Base-by-base conservation (phyloP, 1,140 invertebrate species). In the Plodia interpunctella region DNA sequence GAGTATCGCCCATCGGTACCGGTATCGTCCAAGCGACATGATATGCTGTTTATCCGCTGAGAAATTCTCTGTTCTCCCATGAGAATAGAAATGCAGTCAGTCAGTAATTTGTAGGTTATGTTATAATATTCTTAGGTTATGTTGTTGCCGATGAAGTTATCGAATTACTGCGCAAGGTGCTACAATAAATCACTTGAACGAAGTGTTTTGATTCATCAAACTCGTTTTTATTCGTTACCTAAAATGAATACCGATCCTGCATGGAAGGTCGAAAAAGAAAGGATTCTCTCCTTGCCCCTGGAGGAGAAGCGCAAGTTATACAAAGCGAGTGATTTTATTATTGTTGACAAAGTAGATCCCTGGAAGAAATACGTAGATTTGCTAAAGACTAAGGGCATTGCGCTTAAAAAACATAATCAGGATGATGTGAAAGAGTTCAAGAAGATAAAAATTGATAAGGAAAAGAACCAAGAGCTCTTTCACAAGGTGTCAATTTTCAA, bases 401-500 rank as follows among this genome's bases (percentile, higher is more conserved):
- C 83, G 56, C 65, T 72, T 58, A 70, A 86, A 58, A 72, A 72
- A 49, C 70, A 59, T 54, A 77, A 74, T 56, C 58, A 76, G 38
- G 70, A 90, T 28, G 86, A 91, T 62, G 62, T 87, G 18, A 79
- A 80, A 1, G 78, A 83, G 56, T 81, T 85, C 20, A 63, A 72
- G 5, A 84, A 90, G 52, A 79, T 86, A 56, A 72, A 72, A 55
- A 79, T 92, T 18, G 69, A 91, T 60, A n/a, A 65, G 5, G 62
- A 72, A 5, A 83, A 80, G 62, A 91, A 92, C 67, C 64, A 71
- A 28, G 68, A 78, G 3, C 63, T 95, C 9, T 86, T 90, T n/a
- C 77, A 91, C 10, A 94, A 94, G 80, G 87, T 96, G 18, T 93
- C 93, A 2, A 83, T 95, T 56, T 95, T 92, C 90, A 86, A 90